phyloP scores from a whole-genome alignment of 2,888 invertebrate genomes.

The Eumacrocentrus americanus region DNA sequence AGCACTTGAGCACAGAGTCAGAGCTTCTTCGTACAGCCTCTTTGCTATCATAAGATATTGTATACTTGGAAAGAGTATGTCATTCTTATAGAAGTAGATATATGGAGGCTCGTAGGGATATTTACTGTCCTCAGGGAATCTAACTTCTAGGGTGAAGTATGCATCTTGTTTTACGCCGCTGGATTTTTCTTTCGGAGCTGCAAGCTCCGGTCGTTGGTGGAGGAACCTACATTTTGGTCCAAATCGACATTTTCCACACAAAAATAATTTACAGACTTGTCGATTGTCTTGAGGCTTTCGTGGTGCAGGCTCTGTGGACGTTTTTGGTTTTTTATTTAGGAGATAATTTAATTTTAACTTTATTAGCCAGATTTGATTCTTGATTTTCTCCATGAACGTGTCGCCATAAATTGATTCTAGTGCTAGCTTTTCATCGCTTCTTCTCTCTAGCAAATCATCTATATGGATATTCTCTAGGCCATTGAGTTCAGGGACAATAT shows the following conservation, averaged over 20 bases:
- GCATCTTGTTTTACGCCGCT: slow-evolving; percentile 51
- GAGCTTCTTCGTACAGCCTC: slow-evolving; percentile 73
- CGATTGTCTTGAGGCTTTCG: slow-evolving; percentile 46
- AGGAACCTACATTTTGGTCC: slow-evolving; percentile 77
- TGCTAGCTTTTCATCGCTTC: slow-evolving; percentile 75
- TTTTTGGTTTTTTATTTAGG: slow-evolving; percentile 64
- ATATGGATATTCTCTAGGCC: slow-evolving; percentile 57
- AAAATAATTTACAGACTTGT: slow-evolving; percentile 69
- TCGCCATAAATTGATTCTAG: slow-evolving; percentile 79
- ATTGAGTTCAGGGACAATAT: slow-evolving; percentile 56
- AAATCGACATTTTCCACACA: slow-evolving; percentile 73
- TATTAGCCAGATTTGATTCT: slow-evolving; percentile 73
- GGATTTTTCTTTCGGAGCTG: slow-evolving; percentile 50
- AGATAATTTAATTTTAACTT: slow-evolving; percentile 73
- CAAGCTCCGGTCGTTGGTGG: slow-evolving; percentile 66
- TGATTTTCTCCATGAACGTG: slow-evolving; percentile 72
- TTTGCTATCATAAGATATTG: slow-evolving; percentile 72
- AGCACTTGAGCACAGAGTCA: slow-evolving; percentile 69
- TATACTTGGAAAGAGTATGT: slow-evolving; percentile 67
- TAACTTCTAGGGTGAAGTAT: slow-evolving; percentile 73
- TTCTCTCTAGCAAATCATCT: slow-evolving; percentile 69
- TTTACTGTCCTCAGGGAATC: slow-evolving; percentile 70
- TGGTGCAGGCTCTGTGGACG: slow-evolving; percentile 57
- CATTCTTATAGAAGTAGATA: slow-evolving; percentile 67
- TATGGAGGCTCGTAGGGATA: slow-evolving; percentile 80